Percentiles rank a stretch among this genome's conserved stretches.
phyloP scores from a whole-genome alignment of 2,797 vertebrate genomes.

The Calcarius lapponicus region DNA sequence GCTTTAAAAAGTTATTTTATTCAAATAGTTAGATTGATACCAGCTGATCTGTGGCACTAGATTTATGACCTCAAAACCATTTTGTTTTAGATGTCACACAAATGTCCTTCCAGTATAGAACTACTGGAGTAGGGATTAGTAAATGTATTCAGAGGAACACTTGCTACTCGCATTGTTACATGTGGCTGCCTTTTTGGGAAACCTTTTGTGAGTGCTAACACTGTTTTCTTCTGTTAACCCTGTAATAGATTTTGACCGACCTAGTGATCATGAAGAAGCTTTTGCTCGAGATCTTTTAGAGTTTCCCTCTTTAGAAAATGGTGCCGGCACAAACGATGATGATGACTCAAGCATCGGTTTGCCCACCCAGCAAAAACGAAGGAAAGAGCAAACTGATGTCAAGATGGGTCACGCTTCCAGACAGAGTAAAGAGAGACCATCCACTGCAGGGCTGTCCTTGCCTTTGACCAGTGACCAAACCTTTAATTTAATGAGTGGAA shows the following conservation, averaged over 20 bases:
- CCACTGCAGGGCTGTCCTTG: conserved; percentile 67
- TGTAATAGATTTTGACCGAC: conserved; percentile 87
- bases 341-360: conserved; percentile 89
- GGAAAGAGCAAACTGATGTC: conserved; percentile 36
- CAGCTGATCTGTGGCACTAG: background rate
- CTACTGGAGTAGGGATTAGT: background rate
- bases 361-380: conserved; percentile 63
- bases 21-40: background rate
- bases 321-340: conserved; percentile 87
- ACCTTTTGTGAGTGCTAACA: background rate
- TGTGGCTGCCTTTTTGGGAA: background rate
- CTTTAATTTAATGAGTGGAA: conserved; percentile 83
- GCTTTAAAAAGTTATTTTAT: background rate
- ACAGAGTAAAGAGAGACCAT: conserved; percentile 41
- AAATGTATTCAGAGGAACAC: background rate
- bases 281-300: conserved; percentile 87
- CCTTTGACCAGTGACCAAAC: conserved; percentile 75
- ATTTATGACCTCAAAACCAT: background rate
- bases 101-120: background rate
- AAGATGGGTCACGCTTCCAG: conserved; percentile 19
- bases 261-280: conserved; percentile 85
- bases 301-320: conserved; percentile 92
- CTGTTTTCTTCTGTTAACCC: background rate
- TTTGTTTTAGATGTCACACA: background rate
- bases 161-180: background rate